Evolutionary conservation across 2,797 vertebrate species (phyloP).

Genomic region (Gallinago solitaria): DNA sequence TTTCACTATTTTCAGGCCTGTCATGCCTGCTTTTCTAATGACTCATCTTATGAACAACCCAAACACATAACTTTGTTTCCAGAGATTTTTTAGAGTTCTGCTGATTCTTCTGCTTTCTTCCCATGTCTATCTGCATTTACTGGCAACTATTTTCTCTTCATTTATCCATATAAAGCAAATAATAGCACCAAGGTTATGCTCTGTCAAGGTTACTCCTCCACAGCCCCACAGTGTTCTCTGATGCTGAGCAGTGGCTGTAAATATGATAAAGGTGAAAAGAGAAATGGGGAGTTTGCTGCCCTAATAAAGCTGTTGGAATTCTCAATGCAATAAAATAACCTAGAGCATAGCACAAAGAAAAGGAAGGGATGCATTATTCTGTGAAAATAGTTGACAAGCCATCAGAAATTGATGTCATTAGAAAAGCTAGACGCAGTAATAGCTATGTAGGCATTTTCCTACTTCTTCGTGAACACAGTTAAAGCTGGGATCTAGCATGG

Average conservation of each 20-base stretch:
- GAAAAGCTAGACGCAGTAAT: neutral
- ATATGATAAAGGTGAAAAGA: neutral
- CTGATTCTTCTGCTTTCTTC: neutral
- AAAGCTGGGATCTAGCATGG: neutral
- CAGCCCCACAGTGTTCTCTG: neutral
- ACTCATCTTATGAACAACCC: neutral
- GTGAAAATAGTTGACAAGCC: neutral
- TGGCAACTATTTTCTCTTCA: neutral
- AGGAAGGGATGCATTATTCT: neutral
- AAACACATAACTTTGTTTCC: neutral
- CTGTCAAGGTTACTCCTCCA: neutral
- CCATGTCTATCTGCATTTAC: neutral
- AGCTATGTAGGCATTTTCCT: neutral
- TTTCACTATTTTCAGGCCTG: neutral
- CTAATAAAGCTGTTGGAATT: neutral
- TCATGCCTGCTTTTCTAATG: neutral
- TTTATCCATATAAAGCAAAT: neutral
- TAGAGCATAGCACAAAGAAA: neutral
- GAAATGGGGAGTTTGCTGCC: neutral
- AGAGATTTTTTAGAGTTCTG: neutral
- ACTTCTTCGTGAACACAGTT: neutral
- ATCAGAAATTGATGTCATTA: neutral
- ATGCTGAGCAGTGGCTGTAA: neutral
- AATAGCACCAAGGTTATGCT: neutral
- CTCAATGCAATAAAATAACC: neutral